Evolutionary conservation across 2,797 vertebrate species (phyloP), one percentile per base, ranked within the genome.

Genomic region (Acanthornis magna): DNA sequence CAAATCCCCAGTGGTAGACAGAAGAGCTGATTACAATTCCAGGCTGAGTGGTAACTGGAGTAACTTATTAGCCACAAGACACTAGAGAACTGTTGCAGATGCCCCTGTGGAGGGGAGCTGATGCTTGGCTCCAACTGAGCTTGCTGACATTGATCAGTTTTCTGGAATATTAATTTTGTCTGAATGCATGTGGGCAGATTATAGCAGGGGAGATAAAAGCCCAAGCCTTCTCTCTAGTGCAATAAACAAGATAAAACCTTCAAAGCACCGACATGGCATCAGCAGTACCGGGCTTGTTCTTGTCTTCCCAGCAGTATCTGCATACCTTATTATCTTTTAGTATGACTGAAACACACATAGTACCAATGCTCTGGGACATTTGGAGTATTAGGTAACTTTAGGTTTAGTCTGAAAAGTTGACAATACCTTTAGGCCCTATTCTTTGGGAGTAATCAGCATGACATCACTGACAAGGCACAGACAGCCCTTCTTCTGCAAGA

Each of bases 1-100:
- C 50, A 79, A 94, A 91, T 74, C 85, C 63, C 60, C 34, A 61
- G 22, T 51, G 62, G 40, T 34, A 42, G 10, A 68, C 18, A 51
- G 50, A 81, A 83, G 36, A 78, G n/a, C 16, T 66, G 57, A 93
- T 72, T 58, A 74, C 47, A 77, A 40, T 75, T 89, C 54, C 85
- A 93, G 91, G 26, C 51, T 88, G 61, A 70, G 71, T 84, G n/a
- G 63, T 43, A 89, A 89, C 30, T 83, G n/a, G 63, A 92, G 43
- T 80, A 93, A 79, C 38, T 91, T 43, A 36, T 27, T 21, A 71
- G 57, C 47, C 84, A 42, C 60, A 84, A 53, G 60, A 75, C 74
- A 85, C 43, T 27, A 75, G 22, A 70, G 50, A 58, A 87, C 20
- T 38, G 67, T 14, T 22, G 45, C 51, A 79, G 47, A 57, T 57